A percentile compares a stretch with the other conserved stretches of the same genome.
Evolutionary conservation across 1,140 invertebrate species (phyloP).

Genomic region (Proales similis): DNA sequence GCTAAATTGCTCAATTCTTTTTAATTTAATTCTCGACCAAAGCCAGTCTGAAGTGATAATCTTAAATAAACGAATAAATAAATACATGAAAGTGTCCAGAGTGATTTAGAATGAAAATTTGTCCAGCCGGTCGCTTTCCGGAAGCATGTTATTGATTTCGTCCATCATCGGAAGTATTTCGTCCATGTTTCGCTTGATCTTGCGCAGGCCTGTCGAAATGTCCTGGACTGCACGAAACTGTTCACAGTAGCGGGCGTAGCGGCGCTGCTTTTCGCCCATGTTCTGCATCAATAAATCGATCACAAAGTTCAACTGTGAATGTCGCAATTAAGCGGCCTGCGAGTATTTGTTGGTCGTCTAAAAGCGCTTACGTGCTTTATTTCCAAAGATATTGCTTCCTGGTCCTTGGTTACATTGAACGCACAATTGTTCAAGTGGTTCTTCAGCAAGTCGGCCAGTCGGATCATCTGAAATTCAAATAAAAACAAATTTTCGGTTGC

Average conservation of each 20-base stretch:
- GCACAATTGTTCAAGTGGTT: slow-evolving; percentile 23
- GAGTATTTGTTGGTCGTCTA: neutral
- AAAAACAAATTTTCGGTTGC: neutral
- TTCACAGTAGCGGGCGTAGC: slow-evolving; percentile 37
- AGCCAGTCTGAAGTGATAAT: no score
- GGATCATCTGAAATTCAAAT: neutral
- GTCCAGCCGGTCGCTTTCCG: slow-evolving; percentile 23
- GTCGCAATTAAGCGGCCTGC: neutral
- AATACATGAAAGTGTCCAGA: no score
- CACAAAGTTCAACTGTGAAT: slow-evolving; percentile 34
- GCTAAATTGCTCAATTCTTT: neutral
- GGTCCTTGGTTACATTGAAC: slow-evolving; percentile 32
- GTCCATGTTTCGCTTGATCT: slow-evolving; percentile 28
- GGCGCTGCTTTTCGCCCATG: slow-evolving; percentile 15
- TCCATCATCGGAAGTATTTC: slow-evolving; percentile 37
- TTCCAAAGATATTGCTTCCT: slow-evolving; percentile 28
- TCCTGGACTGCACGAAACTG: slow-evolving; percentile 25
- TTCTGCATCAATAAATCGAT: slow-evolving; percentile 24
- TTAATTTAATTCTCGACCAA: no score
- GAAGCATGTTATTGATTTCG: slow-evolving; percentile 26
- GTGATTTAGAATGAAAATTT: slow-evolving; percentile 26
- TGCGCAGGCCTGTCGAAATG: slow-evolving; percentile 4
- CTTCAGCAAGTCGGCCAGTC: slow-evolving; percentile 15
- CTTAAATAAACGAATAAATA: no score
- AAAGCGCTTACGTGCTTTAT: slow-evolving; percentile 37